Base-by-base conservation (phyloP, 2,113 vertebrate genomes). In the Aphelocoma coerulescens region DNA sequence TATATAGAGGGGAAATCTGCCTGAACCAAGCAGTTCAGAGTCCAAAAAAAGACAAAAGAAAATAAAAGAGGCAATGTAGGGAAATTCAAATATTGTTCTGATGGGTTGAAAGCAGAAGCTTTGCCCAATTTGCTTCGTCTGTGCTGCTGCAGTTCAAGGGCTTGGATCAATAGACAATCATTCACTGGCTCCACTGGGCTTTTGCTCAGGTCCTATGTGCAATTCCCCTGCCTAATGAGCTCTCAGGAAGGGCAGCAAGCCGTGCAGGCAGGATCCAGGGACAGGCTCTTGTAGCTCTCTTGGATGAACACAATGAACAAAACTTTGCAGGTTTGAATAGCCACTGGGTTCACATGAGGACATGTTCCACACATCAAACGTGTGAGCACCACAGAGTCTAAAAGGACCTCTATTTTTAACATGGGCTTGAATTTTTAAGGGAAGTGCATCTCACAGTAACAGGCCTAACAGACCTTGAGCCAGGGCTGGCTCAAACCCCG, bases 81-180 rank as follows among this genome's bases (percentile, higher is more conserved):
- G 15, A 88, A 89, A 94, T 66, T 74, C 52, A 92, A 85, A 88
- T 79, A 54, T 77, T 90, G 33, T 69, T 59, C 48, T 41, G 13
- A 66, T 44, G 15, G 11, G 39, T 71, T 91, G 46, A 80, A 92
- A 86, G 88, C 41, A 82, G 30, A 91, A 91, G 62, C 6, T 87
- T 72, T 93, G n/a, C 44, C 48, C 48, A 46, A 49, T 90, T 95
- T 96, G 0, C 32, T 95, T 84, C 0, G 1, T 37, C 58, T 85
- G 37, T 92, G 33, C 23, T 2, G 7, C 69, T 78, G 44, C 30
- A 89, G 57, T 89, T 94, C 88, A 93, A 96, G 61, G 65, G 44
- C 35, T 80, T 84, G 72, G 84, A 96, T 96, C 83, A 96, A 89
- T 90, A 95, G 91, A 51, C 91, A 96, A 89, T 51, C 43, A 81